Conservation (phyloP, 2,888 invertebrate species). For the Drosophila rellima region DNA sequence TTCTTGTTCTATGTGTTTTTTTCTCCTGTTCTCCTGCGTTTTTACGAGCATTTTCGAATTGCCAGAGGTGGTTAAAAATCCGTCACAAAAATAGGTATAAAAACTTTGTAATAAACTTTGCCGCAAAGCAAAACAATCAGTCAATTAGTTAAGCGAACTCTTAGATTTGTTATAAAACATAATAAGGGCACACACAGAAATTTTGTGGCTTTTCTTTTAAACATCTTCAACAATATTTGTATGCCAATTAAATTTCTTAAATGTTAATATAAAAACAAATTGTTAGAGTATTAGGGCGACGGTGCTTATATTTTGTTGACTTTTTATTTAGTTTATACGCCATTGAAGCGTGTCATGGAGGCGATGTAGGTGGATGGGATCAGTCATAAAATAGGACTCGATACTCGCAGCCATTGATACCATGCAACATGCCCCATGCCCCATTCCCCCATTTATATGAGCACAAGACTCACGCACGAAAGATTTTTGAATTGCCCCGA, state of each 20-base stretch:
- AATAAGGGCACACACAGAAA: background rate
- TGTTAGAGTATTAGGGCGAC: constrained; percentile 8
- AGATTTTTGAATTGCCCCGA: constrained; percentile 58
- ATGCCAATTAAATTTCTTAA: background rate
- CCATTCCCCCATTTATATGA: constrained; percentile 33
- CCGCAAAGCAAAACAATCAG: background rate
- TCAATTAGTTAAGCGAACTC: constrained; percentile 24
- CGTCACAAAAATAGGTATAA: constrained; percentile 42
- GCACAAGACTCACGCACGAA: constrained; percentile 69
- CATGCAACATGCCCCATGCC: constrained; percentile 15
- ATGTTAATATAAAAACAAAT: background rate
- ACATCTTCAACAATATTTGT: background rate
- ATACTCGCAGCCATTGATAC: constrained; percentile 7
- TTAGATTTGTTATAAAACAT: background rate
- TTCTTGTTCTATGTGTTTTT: constrained; percentile 43
- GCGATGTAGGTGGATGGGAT: constrained; percentile 1
- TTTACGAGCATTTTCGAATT: constrained; percentile 63
- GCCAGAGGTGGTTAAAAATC: constrained; percentile 30
- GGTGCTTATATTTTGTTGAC: background rate
- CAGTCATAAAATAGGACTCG: constrained; percentile 9
- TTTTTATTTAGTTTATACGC: constrained; percentile 28
- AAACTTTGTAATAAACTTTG: constrained; percentile 31
- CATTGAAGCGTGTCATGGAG: constrained; percentile 44
- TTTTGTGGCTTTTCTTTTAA: background rate
- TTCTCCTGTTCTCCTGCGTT: constrained; percentile 28